Base-by-base conservation (phyloP, 2,888 invertebrate species). In the Listrodromus nycthemerus region DNA sequence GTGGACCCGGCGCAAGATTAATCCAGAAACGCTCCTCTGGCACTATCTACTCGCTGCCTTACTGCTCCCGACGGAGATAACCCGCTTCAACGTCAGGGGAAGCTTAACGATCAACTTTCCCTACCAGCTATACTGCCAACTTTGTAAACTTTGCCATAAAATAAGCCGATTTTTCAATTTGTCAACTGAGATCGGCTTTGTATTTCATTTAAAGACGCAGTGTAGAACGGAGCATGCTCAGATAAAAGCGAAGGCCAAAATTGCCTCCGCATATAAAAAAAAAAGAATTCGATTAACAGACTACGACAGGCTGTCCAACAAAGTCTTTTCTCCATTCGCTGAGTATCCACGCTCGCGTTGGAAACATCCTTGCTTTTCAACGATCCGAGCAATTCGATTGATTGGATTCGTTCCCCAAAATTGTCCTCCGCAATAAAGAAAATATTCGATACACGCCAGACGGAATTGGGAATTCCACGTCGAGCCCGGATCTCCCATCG, bases 1-100 rank as follows among this genome's bases (percentile, higher is more conserved):
- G 48, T 55, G 83, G 66, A 80, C 71, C 52, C 30, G 37, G 65
- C 55, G 27, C 33, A 30, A 41, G 65, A 76, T 58, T 76, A 80
- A 75, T 66, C 79, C 70, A 19, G 37, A 66, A 65, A 82, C 52
- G 37, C 7, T 30, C 19, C 61, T 27, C 24, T 55, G 45, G 16
- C 16, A 0, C 27, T 10, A 33, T 66, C 27, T 61, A 52, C 52
- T 50, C 33, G 69, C 50, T 69, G 30, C 69, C 37, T 37, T 50
- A 52, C 30, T 24, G 27, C 61, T 30, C 58, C 58, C 27, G 27
- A 61, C 41, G 24, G 6, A 63, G 37, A 58, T 48, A 78, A 27
- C 19, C 50, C 30, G 50, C 52, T 74, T 50, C 19, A 37, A 70
- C 70, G 37, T 37, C 41, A 19, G 21, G 52, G 45, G 19, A 52